These are phyloP conservation scores for Lucinisca nassula DNA, from an alignment of 2,888 invertebrate genomes.

Conservation along the genomic window DNA sequence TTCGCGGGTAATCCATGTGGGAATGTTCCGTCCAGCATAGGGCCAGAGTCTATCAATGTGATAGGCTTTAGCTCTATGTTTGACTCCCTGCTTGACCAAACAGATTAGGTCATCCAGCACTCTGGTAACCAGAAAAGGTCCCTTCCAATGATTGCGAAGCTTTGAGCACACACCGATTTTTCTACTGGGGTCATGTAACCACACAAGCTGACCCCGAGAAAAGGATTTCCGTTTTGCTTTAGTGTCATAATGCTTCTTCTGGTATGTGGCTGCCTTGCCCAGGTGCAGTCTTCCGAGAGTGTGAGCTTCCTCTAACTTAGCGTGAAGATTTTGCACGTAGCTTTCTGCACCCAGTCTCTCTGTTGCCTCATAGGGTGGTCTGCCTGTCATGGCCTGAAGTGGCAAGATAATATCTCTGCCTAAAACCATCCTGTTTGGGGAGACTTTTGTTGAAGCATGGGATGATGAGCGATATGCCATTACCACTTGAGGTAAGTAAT, in stretches of 20 bases:
- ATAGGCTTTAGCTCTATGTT: slow-evolving; percentile 33
- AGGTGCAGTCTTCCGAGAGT: not conserved
- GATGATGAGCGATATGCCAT: slow-evolving; percentile 61
- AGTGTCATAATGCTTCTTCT: slow-evolving; percentile 44
- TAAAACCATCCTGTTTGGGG: slow-evolving; percentile 60
- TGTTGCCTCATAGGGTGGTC: too few relatives aligned
- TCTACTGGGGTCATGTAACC: slow-evolving; percentile 49
- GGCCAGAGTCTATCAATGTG: slow-evolving; percentile 52
- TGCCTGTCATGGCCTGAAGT: slow-evolving; percentile 42
- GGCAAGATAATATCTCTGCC: slow-evolving; percentile 47
- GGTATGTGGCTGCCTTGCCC: not conserved
- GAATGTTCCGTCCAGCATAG: slow-evolving; percentile 38
- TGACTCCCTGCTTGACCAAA: slow-evolving; percentile 43
- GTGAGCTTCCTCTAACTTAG: not conserved
- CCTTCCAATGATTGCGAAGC: not conserved
- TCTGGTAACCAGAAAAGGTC: slow-evolving; percentile 27
- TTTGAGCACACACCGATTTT: slow-evolving; percentile 28
- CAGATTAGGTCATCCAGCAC: slow-evolving; percentile 50
- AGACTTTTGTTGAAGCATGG: slow-evolving; percentile 38
- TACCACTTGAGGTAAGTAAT: slow-evolving; percentile 49
- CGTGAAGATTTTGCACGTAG: not conserved
- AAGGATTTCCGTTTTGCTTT: slow-evolving; percentile 12
- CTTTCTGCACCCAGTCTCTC: not conserved
- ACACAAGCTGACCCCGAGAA: slow-evolving; percentile 35
- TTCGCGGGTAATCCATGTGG: slow-evolving; percentile 29